Base-by-base conservation (phyloP, 2,113 vertebrate genomes). In the Gambusia holbrooki region DNA sequence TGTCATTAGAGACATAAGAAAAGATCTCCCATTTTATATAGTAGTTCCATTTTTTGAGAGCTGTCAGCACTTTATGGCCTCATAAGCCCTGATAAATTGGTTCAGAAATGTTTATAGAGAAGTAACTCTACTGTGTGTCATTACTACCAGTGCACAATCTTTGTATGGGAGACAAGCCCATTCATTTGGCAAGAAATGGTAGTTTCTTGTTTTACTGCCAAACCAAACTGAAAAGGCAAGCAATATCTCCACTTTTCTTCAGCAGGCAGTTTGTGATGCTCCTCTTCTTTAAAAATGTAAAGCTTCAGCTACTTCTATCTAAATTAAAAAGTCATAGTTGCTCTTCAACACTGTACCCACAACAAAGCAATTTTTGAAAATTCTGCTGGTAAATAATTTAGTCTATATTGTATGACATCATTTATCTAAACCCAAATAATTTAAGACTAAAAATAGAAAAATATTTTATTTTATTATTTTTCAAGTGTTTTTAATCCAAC, bases 81-180 rank as follows among this genome's bases (percentile, higher is more conserved):
- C 64, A 6, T 42, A 35, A 65, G 80, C 79, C 73, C 78, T 67
- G 74, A 76, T 87, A 77, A 77, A 89, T 90, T 89, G 84, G 80
- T 81, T 90, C 64, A 69, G 68, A 80, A 71, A 27, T 66, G 79
- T 88, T 85, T 82, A 75, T 86, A 92, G 88, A 92, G 88, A 91
- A 82, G 84, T 88, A 80, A 86, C 37, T 77, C 84, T 33, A 28
- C 48, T 15, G 3, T 54, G 33, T 40, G 35, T 76, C 10, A 45
- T 67, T 40, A 37, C 35, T 42, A 60, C 51, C 30, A 60, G 66
- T 71, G 37, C 73, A 81, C 54, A 28, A 71, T 54, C 11, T 48
- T 54, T 63, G 69, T 84, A 68, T 37, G 77, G 71, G 62, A 73
- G 83, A 84, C 60, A 73, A 73, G 54, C 37, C 42, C 76, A 73